Evolutionary conservation across 1,140 invertebrate genomes (phyloP).

Genomic region (Drosophila prosaltans): DNA sequence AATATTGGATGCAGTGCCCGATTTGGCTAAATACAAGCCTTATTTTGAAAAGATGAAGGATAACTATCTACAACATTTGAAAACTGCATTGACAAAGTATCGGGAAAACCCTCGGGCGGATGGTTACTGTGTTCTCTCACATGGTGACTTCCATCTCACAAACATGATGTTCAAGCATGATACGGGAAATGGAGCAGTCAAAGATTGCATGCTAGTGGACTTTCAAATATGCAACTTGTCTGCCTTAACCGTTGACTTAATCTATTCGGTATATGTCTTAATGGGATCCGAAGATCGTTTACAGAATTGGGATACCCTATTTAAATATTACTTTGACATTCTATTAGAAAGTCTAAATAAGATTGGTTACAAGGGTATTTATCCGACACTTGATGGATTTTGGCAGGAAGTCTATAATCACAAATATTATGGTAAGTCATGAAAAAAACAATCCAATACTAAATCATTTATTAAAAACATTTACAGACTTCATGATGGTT

Average conservation of each 20-base stretch:
- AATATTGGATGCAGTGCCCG: constrained; percentile 30
- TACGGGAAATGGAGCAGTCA: constrained; percentile 1
- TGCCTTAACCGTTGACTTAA: constrained; percentile 41
- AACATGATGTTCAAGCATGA: constrained; percentile 66
- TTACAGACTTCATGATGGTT: constrained; percentile 31
- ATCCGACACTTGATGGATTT: constrained; percentile 38
- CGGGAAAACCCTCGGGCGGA: constrained; percentile 7
- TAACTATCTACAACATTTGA: not conserved
- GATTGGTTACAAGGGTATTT: constrained; percentile 40
- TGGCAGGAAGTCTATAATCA: constrained; percentile 33
- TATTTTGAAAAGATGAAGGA: constrained; percentile 15
- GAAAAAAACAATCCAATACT: too few relatives aligned
- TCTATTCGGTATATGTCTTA: constrained; percentile 54
- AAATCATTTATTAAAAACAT: not conserved
- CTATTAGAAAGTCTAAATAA: constrained; percentile 30
- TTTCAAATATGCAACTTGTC: constrained; percentile 55
- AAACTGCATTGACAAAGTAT: constrained; percentile 18
- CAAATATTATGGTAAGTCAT: constrained; percentile 43
- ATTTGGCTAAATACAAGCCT: constrained; percentile 9
- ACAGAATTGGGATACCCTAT: constrained; percentile 24
- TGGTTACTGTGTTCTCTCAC: constrained; percentile 35
- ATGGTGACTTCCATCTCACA: constrained; percentile 55
- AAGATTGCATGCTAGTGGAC: constrained; percentile 58
- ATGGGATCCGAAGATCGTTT: constrained; percentile 32
- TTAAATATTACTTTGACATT: constrained; percentile 41